phyloP scores from a whole-genome alignment of 1,140 invertebrate species.

The Dendroctonus valens region DNA sequence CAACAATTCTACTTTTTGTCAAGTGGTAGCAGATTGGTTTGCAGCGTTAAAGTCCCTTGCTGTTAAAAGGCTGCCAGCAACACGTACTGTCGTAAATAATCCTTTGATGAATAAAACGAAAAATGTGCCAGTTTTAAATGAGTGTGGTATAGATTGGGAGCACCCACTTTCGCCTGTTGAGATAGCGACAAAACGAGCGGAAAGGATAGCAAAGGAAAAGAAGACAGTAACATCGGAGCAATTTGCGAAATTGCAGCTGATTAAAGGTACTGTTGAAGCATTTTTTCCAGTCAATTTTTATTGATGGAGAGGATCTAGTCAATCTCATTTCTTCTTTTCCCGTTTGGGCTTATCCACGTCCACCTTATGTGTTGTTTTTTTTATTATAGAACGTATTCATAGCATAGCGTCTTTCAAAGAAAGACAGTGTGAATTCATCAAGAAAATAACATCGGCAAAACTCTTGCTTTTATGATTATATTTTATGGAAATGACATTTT shows the following conservation, averaged over 20 bases:
- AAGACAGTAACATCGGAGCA: slow-evolving; percentile 50
- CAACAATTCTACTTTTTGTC: slow-evolving; percentile 75
- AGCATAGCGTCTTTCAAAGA: too few species aligned
- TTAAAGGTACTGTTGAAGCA: slow-evolving; percentile 40
- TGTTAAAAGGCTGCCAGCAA: slow-evolving; percentile 59
- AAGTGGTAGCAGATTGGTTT: slow-evolving; percentile 56
- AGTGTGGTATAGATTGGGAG: slow-evolving; percentile 85
- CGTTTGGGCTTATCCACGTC: too few species aligned
- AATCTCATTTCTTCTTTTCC: not conserved
- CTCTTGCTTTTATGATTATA: too few species aligned
- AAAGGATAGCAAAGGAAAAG: slow-evolving; percentile 81
- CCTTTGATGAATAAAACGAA: slow-evolving; percentile 77
- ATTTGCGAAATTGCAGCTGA: slow-evolving; percentile 43
- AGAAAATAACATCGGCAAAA: too few species aligned
- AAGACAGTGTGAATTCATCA: too few species aligned
- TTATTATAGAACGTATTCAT: too few species aligned
- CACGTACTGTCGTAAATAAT: slow-evolving; percentile 69
- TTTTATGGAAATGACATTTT: too few species aligned
- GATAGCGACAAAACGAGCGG: slow-evolving; percentile 79
- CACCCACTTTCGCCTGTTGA: slow-evolving; percentile 78
- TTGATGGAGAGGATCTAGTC: not conserved
- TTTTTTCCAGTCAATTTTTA: not conserved
- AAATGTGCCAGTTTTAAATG: slow-evolving; percentile 76
- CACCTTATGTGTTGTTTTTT: too few species aligned
- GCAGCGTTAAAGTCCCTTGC: slow-evolving; percentile 70